These are phyloP conservation scores for Drosophila sp. DNA, from an alignment of 1,140 invertebrate genomes.

Conservation along the genomic window DNA sequence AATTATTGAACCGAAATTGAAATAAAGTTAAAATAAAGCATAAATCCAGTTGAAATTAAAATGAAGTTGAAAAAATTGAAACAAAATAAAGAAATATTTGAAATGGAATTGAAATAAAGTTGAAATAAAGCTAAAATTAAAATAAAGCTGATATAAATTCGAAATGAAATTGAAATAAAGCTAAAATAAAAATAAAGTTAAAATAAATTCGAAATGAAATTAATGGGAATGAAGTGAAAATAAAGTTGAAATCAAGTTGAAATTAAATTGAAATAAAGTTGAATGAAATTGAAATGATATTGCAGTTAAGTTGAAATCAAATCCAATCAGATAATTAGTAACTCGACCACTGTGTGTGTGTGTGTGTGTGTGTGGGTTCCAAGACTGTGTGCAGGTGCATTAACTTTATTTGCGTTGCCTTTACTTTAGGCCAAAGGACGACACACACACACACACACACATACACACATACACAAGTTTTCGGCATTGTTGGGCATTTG, in stretches of 20 bases:
- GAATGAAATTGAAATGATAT: not conserved
- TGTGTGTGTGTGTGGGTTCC: not conserved
- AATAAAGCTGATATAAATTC: no score
- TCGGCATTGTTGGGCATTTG: not conserved
- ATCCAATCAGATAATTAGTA: not conserved
- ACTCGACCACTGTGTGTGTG: not conserved
- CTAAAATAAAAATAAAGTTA: no score
- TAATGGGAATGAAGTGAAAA: no score
- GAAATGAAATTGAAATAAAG: no score
- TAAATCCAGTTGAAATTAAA: no score
- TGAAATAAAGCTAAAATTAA: no score
- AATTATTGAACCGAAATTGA: no score
- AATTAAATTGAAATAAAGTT: not conserved
- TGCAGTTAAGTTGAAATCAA: not conserved
- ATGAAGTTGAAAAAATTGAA: no score
- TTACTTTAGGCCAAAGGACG: constrained; percentile 33
- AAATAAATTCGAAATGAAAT: not conserved
- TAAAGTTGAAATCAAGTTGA: not conserved
- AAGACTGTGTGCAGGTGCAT: constrained; percentile 44
- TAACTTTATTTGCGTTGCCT: constrained; percentile 68
- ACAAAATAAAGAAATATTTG: no score
- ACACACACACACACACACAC: not conserved
- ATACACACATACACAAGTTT: not conserved
- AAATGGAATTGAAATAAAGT: no score
- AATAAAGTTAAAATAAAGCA: no score